Conservation (phyloP, 2,888 invertebrate genomes). For the Megastigmus dorsalis region DNA sequence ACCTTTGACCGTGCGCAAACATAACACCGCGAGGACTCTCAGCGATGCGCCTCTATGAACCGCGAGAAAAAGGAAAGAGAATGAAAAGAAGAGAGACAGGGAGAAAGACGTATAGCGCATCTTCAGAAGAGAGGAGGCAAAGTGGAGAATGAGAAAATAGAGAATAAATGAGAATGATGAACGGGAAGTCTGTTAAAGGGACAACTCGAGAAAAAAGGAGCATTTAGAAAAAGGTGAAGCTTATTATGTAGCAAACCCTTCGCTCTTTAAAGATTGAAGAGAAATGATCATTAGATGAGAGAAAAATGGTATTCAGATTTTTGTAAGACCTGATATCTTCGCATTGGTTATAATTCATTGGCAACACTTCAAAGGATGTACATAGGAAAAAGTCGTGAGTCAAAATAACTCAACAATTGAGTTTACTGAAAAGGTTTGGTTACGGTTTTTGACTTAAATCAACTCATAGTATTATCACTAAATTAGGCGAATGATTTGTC, state of each 20-base stretch:
- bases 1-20: conserved; percentile 42
- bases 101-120: not conserved
- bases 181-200: conserved; percentile 42
- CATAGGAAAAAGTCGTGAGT: not conserved
- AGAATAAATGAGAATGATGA: conserved; percentile 44
- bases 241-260: conserved; percentile 42
- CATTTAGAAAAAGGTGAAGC: conserved; percentile 16
- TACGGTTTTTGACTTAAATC: not conserved
- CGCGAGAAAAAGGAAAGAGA: conserved; percentile 8
- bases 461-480: not conserved
- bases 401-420: not conserved
- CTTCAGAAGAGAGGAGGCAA: conserved; percentile 4
- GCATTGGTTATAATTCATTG: conserved; percentile 32
- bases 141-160: conserved; percentile 40
- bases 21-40: not conserved
- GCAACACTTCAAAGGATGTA: not conserved
- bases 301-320: conserved; percentile 38
- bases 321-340: not conserved
- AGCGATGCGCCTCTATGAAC: conserved; percentile 6
- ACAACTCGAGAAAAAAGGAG: conserved; percentile 35
- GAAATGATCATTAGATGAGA: conserved; percentile 26
- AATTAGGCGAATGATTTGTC: too few relatives aligned
- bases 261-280: conserved; percentile 46
- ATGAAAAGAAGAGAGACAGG: not conserved
- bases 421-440: too few relatives aligned